Evolutionary conservation across 2,113 vertebrate genomes (phyloP), one percentile per base, ranked within the genome.

Genomic region (Varanus komodoensis): DNA sequence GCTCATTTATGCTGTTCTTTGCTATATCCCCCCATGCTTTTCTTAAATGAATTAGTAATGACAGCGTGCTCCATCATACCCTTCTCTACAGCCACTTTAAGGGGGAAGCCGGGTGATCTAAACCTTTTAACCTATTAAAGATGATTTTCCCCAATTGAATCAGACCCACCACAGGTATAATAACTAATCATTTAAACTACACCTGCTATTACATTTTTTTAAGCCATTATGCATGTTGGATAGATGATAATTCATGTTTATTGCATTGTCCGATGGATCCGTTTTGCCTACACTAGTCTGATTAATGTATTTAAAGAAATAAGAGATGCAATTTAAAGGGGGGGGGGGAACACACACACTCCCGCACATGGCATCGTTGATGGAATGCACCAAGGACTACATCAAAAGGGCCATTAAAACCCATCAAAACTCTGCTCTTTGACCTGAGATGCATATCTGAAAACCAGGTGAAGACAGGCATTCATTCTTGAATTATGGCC

Each of bases 81-180:
- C 98, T 99, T 99, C 98, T 99, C 98, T 98, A 97, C 98, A 98
- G 98, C 98, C 97, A 98, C 98, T 99, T 99, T 98, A 98, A 90
- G 75, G 98, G 98, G 98, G 98, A 99, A 98, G 98, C 98, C 98
- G 98, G 98, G 98, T 99, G 98, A 99, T 99, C 98, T 98, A 99
- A 99, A 99, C 98, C 98, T 99, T 99, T 99, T 99, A 99, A 99
- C 98, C 98, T 99, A 99, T 99, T 99, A 99, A 98, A 98, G 98
- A 98, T 98, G 98, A 99, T 98, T 99, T 99, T 98, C 98, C 98
- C 98, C 98, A 99, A 99, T 99, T 99, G 99, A 99, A 99, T 99
- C 98, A 99, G 98, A 96, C 98, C 98, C 98, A 99, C 98, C 98
- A 97, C 99, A 99, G 99, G 99, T 99, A 98, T 98, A 98, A 99